phyloP scores from a whole-genome alignment of 1,140 invertebrate species.

The Drosophila sproati region DNA sequence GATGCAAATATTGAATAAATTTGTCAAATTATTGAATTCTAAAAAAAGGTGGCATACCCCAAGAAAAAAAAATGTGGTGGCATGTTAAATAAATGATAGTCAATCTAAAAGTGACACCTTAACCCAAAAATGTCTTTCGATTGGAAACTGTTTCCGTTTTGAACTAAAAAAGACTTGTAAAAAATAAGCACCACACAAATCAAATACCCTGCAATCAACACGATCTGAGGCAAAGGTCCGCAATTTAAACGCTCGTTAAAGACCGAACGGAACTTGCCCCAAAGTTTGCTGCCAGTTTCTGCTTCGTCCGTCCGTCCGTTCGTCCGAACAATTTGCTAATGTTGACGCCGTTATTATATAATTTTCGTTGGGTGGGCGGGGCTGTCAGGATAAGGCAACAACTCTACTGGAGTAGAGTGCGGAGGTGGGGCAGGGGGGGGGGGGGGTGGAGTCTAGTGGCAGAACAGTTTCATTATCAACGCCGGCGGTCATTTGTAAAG shows the following conservation, averaged over 20 bases:
- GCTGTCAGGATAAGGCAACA: constrained; percentile 3
- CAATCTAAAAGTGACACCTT: too few species aligned
- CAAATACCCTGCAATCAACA: neutral
- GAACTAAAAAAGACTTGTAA: neutral
- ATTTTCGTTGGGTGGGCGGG: constrained; percentile 62
- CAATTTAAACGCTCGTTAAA: constrained; percentile 64
- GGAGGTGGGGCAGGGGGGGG: too few species aligned
- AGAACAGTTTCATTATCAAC: constrained; percentile 51
- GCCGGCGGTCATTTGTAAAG: constrained; percentile 71
- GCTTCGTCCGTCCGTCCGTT: constrained; percentile 11
- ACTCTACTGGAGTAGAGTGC: too few species aligned
- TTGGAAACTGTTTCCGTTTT: too few species aligned
- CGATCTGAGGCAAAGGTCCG: neutral
- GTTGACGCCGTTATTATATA: constrained; percentile 82
- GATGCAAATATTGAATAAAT: too few species aligned
- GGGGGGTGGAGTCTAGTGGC: neutral
- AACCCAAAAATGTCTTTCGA: too few species aligned
- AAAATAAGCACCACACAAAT: neutral
- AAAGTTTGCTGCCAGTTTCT: constrained; percentile 21
- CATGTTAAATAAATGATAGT: too few species aligned
- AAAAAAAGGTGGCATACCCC: too few species aligned
- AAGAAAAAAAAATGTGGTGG: neutral
- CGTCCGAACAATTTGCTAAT: constrained; percentile 74
- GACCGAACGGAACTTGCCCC: constrained; percentile 40
- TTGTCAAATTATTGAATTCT: neutral